Evolutionary conservation across 2,113 vertebrate species (phyloP), one percentile per base, ranked within the genome.

Genomic region (Epinephelus moara): DNA sequence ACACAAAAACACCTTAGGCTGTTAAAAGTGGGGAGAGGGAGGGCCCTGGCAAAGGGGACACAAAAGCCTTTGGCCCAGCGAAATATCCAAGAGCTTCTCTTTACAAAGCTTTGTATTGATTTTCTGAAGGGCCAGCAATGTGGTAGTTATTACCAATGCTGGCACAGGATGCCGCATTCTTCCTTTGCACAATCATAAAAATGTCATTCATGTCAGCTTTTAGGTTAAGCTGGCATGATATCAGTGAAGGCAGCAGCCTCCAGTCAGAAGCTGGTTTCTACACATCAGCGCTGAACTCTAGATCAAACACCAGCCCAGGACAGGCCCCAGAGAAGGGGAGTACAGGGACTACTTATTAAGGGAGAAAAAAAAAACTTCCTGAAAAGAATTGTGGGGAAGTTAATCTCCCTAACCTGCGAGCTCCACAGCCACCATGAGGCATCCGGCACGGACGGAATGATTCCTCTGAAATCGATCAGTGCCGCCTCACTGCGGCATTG

Each of bases 51-150:
- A 77, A 21, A 25, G 19, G 37, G 17, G 23, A 50, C 25, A 70
- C 45, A 72, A 75, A 30, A 61, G 42, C 17, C 18, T 77, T 78
- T 83, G 62, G 55, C 61, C 74, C 75, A n/a, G n/a, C 6, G 14
- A 72, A 75, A 70, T 56, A 78, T 79, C 50, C 19, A 42, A 63
- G 30, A 55, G 57, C 52, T 40, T 68, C 59, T 74, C 55, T 50
- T 62, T 59, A 71, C 74, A 75, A 78, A 85, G 72, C 70, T 77
- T 73, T 70, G 23, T 85, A 81, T 85, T 75, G 78, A 70, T 83
- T 83, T 84, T 83, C 17, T 61, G 19, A 79, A 62, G 74, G 72
- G 50, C 8, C 59, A 21, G 27, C n/a, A 69, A 64, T 75, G 84
- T 73, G 73, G 61, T 70, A 45, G 78, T 33, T 69, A 60, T 80